phyloP scores from a whole-genome alignment of 2,797 vertebrate species.

The Pseudomugil gertrudae region DNA sequence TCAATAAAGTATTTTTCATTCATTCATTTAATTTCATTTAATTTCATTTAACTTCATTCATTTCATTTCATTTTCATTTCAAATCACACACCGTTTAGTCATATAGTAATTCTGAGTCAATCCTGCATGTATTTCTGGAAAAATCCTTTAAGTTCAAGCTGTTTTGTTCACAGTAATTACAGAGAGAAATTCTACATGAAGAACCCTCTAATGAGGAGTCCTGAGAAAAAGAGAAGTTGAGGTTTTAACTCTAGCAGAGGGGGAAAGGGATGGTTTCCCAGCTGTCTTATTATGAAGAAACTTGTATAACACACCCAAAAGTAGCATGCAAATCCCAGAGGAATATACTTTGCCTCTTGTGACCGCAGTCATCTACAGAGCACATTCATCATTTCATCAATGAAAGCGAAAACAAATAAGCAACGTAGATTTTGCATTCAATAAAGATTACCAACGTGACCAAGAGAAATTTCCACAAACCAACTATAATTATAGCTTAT shows the following conservation, averaged over 20 bases:
- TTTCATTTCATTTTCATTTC: too few species aligned
- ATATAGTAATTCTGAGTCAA: not conserved
- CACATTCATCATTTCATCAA: conserved; percentile 54
- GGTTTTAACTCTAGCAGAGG: conserved; percentile 10
- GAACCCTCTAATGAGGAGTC: conserved; percentile 12
- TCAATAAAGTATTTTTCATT: too few species aligned
- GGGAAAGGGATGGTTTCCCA: conserved; percentile 19
- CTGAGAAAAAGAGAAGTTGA: not conserved
- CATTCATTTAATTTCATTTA: too few species aligned
- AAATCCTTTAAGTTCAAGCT: conserved; percentile 11
- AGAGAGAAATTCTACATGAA: not conserved
- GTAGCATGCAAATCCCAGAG: conserved; percentile 37
- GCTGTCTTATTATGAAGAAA: conserved; percentile 45
- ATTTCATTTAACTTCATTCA: too few species aligned
- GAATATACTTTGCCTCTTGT: conserved; percentile 28
- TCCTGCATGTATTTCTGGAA: not conserved
- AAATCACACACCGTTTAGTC: conserved; percentile 5
- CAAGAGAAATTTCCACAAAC: conserved; percentile 31
- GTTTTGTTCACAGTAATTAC: conserved; percentile 23
- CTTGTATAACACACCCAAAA: conserved; percentile 33
- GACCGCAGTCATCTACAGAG: conserved; percentile 17
- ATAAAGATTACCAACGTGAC: conserved; percentile 20
- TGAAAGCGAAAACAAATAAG: conserved; percentile 44
- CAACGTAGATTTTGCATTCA: conserved; percentile 11
- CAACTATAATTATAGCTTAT: conserved; percentile 35